Evolutionary conservation across 1,140 invertebrate species (phyloP).

Genomic region (Portunus trituberculatus): DNA sequence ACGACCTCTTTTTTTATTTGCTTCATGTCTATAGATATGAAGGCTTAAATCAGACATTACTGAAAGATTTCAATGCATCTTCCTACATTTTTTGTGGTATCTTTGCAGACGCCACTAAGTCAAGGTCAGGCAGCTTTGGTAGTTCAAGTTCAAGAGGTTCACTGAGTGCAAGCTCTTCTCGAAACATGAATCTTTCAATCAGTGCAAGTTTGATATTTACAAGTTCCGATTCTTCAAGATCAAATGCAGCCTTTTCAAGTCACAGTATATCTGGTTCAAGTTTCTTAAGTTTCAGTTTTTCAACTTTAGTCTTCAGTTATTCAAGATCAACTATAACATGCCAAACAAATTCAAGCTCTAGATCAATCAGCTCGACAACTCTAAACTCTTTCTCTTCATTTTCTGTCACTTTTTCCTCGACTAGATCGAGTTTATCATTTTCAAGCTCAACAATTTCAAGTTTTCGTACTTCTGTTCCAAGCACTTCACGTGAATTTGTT

Average conservation of each 20-base stretch:
- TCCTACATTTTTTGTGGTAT: background rate
- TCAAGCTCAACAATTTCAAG: background rate
- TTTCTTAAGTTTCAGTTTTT: background rate
- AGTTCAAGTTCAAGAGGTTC: constrained; percentile 33
- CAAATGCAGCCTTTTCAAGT: constrained; percentile 39
- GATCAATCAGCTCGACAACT: background rate
- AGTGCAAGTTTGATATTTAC: constrained; percentile 37
- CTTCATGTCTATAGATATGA: too few relatives aligned
- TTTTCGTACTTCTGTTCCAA: background rate
- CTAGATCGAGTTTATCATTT: background rate
- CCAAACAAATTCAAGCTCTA: constrained; percentile 28
- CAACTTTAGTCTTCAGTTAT: background rate
- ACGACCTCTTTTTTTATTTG: too few relatives aligned
- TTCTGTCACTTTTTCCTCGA: background rate
- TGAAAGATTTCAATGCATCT: too few relatives aligned
- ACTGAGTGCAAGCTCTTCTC: background rate
- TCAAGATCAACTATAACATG: constrained; percentile 29
- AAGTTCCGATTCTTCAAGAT: constrained; percentile 36
- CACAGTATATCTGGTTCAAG: constrained; percentile 17
- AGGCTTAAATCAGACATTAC: too few relatives aligned
- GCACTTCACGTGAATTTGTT: background rate
- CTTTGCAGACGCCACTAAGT: background rate
- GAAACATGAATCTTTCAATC: constrained; percentile 25
- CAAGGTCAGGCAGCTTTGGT: constrained; percentile 28
- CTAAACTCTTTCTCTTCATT: background rate